Evolutionary conservation across 2,888 invertebrate species (phyloP).

Genomic region (Ceramica pisi): DNA sequence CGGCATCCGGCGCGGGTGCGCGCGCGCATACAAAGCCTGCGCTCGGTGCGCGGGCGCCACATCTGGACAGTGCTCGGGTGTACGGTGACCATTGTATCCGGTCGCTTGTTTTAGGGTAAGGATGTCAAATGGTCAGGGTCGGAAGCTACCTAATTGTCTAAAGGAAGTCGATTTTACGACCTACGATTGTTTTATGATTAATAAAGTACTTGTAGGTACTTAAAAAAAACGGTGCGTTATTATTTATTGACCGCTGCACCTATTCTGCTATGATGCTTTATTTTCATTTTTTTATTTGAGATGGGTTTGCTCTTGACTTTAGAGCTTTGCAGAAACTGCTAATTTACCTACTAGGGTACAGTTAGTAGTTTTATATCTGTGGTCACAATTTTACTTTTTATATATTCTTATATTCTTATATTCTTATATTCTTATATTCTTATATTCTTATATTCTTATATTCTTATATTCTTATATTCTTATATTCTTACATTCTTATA

Average conservation of each 20-base stretch:
- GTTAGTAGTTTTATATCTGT: too few relatives aligned
- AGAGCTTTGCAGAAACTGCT: too few relatives aligned
- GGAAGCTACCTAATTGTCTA: conserved; percentile 11
- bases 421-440: too few relatives aligned
- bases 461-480: too few relatives aligned
- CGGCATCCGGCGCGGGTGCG: conserved; percentile 79
- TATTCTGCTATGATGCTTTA: neutral
- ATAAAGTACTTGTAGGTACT: neutral
- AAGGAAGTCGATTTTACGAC: conserved; percentile 2
- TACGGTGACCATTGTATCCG: conserved; percentile 64
- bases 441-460: too few relatives aligned
- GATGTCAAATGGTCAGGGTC: conserved; percentile 41
- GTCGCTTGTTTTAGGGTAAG: conserved; percentile 54
- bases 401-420: too few relatives aligned
- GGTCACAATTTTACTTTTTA: too few relatives aligned
- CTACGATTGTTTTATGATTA: neutral
- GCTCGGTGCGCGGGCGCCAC: conserved; percentile 75
- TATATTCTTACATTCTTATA: too few relatives aligned
- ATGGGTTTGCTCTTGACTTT: too few relatives aligned
- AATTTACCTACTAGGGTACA: too few relatives aligned
- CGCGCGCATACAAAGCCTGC: conserved; percentile 81
- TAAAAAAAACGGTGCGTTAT: too few relatives aligned
- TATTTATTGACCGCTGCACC: neutral
- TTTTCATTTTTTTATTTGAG: neutral
- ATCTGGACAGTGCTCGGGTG: conserved; percentile 70